These are phyloP conservation scores for Tortrix viridana DNA, from an alignment of 2,888 invertebrate genomes.

Conservation along the genomic window DNA sequence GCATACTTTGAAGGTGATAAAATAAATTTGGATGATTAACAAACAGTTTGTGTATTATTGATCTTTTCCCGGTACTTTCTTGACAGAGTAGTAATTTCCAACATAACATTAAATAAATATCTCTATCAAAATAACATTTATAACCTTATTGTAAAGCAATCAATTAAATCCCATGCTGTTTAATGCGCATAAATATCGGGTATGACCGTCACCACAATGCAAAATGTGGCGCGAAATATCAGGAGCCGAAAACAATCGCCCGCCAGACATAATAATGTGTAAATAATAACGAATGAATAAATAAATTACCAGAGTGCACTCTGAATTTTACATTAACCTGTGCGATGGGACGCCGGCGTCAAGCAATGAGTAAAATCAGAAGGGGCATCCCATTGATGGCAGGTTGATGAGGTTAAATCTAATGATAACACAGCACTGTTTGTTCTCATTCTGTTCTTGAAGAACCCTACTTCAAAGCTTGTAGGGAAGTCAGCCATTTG, in stretches of 20 bases:
- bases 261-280: constrained; percentile 44
- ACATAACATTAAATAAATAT: constrained; percentile 1
- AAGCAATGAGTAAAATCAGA: not conserved
- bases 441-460: too few species aligned
- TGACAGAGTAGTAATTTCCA: too few species aligned
- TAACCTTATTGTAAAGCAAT: constrained; percentile 29
- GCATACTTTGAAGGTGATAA: too few species aligned
- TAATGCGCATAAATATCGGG: constrained; percentile 34
- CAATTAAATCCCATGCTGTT: constrained; percentile 34
- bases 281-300: constrained; percentile 50
- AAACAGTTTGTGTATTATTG: too few species aligned
- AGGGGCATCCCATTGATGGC: not conserved
- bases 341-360: constrained; percentile 7
- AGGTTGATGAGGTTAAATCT: not conserved
- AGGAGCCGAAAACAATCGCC: constrained; percentile 43
- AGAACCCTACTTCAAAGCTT: too few species aligned
- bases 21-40: too few species aligned
- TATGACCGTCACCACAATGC: constrained; percentile 33
- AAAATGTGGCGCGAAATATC: constrained; percentile 27
- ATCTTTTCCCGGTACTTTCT: too few species aligned
- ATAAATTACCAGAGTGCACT: constrained; percentile 44
- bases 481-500: too few species aligned
- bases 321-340: constrained; percentile 49
- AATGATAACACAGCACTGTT: too few species aligned
- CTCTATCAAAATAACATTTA: constrained; percentile 20